A percentile compares a stretch with the other conserved stretches of the same genome.
Evolutionary conservation across 2,113 vertebrate species (phyloP).

Genomic region (Chauna torquata): DNA sequence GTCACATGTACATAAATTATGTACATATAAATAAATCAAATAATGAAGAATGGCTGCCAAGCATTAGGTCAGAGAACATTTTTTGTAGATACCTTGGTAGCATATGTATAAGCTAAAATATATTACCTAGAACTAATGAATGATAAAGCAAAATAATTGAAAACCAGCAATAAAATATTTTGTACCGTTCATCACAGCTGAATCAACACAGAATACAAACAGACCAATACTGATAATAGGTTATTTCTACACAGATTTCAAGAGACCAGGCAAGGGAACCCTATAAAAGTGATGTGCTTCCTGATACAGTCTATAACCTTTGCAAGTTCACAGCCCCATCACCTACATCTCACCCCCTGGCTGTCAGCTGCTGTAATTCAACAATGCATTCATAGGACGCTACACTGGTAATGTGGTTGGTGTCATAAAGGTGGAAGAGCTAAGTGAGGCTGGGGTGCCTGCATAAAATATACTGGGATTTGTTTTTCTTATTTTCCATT

Average conservation of each 20-base stretch:
- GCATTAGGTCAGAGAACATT: background rate
- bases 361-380: background rate
- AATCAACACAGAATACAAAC: slow-evolving; percentile 49
- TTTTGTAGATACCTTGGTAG: slow-evolving; percentile 1
- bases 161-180: slow-evolving; percentile 52
- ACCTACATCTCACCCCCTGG: background rate
- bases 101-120: background rate
- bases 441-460: background rate
- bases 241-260: slow-evolving; percentile 31
- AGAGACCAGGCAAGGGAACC: background rate
- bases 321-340: background rate
- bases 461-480: background rate
- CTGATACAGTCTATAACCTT: background rate
- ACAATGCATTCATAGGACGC: background rate
- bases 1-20: background rate
- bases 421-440: background rate
- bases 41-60: background rate
- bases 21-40: background rate
- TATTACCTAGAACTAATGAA: background rate
- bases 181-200: slow-evolving; percentile 24
- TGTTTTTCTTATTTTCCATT: background rate
- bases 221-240: slow-evolving; percentile 1
- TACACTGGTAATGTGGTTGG: background rate
- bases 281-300: background rate
- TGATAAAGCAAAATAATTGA: slow-evolving; percentile 16